These are phyloP conservation scores for Leucophenga montana DNA, from an alignment of 2,888 invertebrate genomes.

Conservation along the genomic window DNA sequence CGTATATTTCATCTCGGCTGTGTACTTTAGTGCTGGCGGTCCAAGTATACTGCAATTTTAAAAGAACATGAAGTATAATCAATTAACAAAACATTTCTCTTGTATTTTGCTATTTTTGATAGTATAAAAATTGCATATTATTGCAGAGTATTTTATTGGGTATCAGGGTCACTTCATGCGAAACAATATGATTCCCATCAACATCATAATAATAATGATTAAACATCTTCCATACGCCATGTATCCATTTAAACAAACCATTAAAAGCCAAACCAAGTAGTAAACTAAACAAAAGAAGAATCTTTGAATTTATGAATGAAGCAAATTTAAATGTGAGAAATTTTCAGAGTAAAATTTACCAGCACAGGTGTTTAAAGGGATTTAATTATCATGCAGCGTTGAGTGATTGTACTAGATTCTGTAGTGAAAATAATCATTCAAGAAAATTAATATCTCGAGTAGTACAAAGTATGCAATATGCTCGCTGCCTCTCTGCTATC, in stretches of 20 bases:
- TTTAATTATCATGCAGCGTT: slow-evolving; percentile 15
- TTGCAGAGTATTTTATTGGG: slow-evolving; percentile 40
- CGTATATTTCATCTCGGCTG: slow-evolving; percentile 81
- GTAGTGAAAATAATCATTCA: too few species aligned
- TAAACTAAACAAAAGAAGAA: slow-evolving; percentile 19
- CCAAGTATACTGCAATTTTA: slow-evolving; percentile 79
- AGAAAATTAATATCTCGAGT: too few species aligned
- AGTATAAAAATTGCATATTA: slow-evolving; percentile 56
- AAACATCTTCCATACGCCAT: not conserved
- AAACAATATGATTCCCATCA: slow-evolving; percentile 22
- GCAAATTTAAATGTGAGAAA: not conserved
- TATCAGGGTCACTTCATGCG: slow-evolving; percentile 30
- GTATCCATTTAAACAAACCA: slow-evolving; percentile 9
- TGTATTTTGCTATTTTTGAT: not conserved
- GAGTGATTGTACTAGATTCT: slow-evolving; percentile 1
- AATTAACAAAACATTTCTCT: slow-evolving; percentile 13
- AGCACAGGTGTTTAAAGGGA: slow-evolving; percentile 16
- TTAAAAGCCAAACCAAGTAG: slow-evolving; percentile 32
- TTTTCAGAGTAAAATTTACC: not conserved
- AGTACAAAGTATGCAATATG: too few species aligned
- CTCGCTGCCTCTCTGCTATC: too few species aligned
- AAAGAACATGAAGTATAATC: too few species aligned
- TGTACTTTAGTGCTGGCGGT: slow-evolving; percentile 84
- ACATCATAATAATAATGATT: slow-evolving; percentile 13
- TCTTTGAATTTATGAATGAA: slow-evolving; percentile 15